A percentile compares a stretch with the other conserved stretches of the same genome.
Conservation (phyloP, 2,888 invertebrate genomes). For the Drosophila formosana region DNA sequence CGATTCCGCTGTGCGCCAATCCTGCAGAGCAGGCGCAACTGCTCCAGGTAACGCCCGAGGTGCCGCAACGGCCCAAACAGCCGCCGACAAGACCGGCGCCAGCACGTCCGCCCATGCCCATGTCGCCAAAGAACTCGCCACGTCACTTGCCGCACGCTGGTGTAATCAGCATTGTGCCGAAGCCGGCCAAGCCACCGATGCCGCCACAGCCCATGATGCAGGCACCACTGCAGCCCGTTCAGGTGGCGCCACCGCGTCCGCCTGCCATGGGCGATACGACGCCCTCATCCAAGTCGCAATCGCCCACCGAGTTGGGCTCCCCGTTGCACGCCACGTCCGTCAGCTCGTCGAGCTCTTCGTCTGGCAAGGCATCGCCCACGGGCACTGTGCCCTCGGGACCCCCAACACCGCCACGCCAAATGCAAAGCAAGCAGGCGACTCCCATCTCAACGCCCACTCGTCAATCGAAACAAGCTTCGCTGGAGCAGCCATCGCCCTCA, state of each 20-base stretch:
- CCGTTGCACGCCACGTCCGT: conserved; percentile 62
- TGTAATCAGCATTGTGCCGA: conserved; percentile 86
- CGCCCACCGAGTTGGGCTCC: conserved; percentile 74
- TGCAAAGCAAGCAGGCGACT: conserved; percentile 77
- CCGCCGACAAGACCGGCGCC: conserved; percentile 86
- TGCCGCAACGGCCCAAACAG: conserved; percentile 85
- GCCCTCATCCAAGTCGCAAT: conserved; percentile 80
- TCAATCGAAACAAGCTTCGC: conserved; percentile 73
- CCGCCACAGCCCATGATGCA: conserved; percentile 75
- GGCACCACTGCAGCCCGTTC: conserved; percentile 68
- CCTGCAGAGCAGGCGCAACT: conserved; percentile 80
- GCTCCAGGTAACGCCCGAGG: conserved; percentile 86
- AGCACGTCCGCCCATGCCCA: conserved; percentile 86
- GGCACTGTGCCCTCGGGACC: conserved; percentile 62
- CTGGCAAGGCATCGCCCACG: conserved; percentile 77
- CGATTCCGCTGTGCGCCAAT: conserved; percentile 89
- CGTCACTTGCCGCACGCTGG: conserved; percentile 86
- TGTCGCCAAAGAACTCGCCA: conserved; percentile 86
- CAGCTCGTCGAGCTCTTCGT: conserved; percentile 71
- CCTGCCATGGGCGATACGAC: conserved; percentile 64
- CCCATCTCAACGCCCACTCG: conserved; percentile 79
- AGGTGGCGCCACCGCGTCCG: conserved; percentile 66
- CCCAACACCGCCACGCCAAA: conserved; percentile 80
- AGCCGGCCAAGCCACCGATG: conserved; percentile 77
- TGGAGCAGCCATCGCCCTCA: conserved; percentile 56